phyloP scores from a whole-genome alignment of 23 tunicate species.

The Ciona savignyi region DNA sequence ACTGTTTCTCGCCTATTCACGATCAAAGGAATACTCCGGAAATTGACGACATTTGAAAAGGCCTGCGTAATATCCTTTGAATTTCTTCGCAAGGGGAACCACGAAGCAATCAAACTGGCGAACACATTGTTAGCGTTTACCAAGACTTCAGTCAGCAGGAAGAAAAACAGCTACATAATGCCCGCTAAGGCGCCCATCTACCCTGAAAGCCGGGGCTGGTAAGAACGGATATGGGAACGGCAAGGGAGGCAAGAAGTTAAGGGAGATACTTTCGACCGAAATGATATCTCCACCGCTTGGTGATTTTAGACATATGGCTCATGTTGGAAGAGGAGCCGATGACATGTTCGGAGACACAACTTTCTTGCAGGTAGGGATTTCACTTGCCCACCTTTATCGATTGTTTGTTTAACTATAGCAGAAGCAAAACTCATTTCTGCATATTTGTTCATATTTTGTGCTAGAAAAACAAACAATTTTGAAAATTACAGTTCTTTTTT shows the following conservation, averaged over 20 bases:
- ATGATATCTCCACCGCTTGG: slow-evolving; percentile 93
- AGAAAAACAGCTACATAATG: slow-evolving; percentile 38
- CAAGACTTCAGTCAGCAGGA: slow-evolving; percentile 2
- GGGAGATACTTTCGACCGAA: slow-evolving; percentile 54
- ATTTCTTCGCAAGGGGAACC: not conserved
- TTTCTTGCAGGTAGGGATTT: slow-evolving; percentile 35
- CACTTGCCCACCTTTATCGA: not conserved
- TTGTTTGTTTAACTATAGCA: too few relatives aligned
- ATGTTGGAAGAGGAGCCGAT: slow-evolving; percentile 62
- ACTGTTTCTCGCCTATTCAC: not conserved
- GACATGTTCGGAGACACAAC: slow-evolving; percentile 90
- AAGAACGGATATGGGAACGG: slow-evolving; percentile 48
- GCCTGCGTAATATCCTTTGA: not conserved
- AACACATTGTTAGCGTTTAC: slow-evolving; percentile 29
- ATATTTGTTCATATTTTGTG: too few relatives aligned
- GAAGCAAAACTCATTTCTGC: too few relatives aligned
- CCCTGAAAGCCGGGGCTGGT: slow-evolving; percentile 45
- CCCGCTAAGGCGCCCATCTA: slow-evolving; percentile 88
- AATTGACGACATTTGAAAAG: not conserved
- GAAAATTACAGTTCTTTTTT: too few relatives aligned
- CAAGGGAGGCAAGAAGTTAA: slow-evolving; percentile 32
- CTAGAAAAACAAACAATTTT: too few relatives aligned
- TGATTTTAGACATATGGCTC: slow-evolving; percentile 85
- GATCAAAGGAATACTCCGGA: not conserved
- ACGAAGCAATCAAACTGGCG: slow-evolving; percentile 36